These are phyloP conservation scores for Oryzias dopingdopingensis DNA, from an alignment of 2,797 vertebrate genomes.

Conservation along the genomic window DNA sequence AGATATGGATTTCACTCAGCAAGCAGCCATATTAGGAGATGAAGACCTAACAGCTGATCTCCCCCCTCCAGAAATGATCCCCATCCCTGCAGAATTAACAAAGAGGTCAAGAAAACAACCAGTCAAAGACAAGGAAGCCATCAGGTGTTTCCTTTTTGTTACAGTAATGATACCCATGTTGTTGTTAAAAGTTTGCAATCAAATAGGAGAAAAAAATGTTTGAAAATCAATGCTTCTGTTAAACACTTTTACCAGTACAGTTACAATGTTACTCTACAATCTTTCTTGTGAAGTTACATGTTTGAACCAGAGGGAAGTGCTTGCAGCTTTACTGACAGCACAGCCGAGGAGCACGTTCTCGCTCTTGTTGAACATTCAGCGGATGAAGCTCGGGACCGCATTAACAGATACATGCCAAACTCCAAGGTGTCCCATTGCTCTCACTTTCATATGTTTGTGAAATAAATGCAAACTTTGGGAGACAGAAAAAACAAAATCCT, in stretches of 20 bases:
- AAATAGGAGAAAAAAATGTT: not conserved
- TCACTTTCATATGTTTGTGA: not conserved
- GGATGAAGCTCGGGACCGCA: conserved; percentile 95
- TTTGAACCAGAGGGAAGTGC: conserved; percentile 96
- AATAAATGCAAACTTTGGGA: not conserved
- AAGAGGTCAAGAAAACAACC: conserved; percentile 95
- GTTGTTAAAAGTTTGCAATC: not conserved
- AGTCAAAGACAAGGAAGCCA: conserved; percentile 91
- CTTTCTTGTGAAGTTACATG: conserved; percentile 78
- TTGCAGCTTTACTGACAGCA: conserved; percentile 96
- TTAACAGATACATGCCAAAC: conserved; percentile 89
- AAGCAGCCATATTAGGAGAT: conserved; percentile 94
- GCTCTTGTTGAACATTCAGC: conserved; percentile 96
- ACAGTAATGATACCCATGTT: not conserved
- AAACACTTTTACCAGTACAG: not conserved
- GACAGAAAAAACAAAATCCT: not conserved
- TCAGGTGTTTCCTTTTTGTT: conserved; percentile 78
- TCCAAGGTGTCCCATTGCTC: conserved; percentile 82
- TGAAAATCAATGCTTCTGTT: not conserved
- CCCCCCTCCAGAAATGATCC: conserved; percentile 85
- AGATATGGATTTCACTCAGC: conserved; percentile 98
- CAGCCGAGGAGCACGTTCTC: conserved; percentile 95
- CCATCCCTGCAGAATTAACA: conserved; percentile 86
- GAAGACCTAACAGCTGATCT: conserved; percentile 87
- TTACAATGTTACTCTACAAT: not conserved